Evolutionary conservation across 2,797 vertebrate genomes (phyloP).

Genomic region (Vipera latastei): DNA sequence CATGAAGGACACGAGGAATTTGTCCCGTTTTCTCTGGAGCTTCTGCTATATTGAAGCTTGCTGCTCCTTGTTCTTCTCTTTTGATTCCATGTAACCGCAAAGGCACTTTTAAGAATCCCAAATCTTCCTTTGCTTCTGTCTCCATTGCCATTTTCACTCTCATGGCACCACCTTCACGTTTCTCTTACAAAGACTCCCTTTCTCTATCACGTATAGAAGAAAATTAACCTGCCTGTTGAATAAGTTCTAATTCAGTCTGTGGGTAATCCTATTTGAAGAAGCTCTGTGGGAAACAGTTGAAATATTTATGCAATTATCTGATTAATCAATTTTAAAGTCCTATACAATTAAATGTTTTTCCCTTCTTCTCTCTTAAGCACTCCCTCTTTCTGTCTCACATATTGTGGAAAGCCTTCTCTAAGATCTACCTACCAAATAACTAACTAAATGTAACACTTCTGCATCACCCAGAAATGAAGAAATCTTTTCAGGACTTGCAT

Average conservation of each 20-base stretch:
- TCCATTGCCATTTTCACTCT: neutral
- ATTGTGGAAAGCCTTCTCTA: neutral
- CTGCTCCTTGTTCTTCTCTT: neutral
- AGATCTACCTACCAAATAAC: neutral
- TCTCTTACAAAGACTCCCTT: neutral
- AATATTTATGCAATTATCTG: neutral
- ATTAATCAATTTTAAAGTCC: neutral
- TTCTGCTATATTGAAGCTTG: neutral
- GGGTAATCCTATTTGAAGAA: neutral
- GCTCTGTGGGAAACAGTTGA: too few relatives aligned
- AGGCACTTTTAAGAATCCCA: neutral
- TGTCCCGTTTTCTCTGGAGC: neutral
- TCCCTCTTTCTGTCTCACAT: neutral
- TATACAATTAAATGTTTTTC: neutral
- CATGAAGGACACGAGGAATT: neutral
- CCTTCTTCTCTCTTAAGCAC: neutral
- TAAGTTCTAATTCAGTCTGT: neutral
- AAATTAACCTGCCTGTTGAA: neutral
- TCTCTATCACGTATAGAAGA: neutral
- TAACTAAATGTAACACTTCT: neutral
- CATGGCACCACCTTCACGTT: neutral
- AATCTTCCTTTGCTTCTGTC: neutral
- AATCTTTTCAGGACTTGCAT: neutral
- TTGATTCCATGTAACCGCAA: neutral
- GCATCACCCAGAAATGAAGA: neutral